Evolutionary conservation across 1,140 invertebrate genomes (phyloP), one percentile per base, ranked within the genome.

Genomic region (Proctacanthus coquilletti): DNA sequence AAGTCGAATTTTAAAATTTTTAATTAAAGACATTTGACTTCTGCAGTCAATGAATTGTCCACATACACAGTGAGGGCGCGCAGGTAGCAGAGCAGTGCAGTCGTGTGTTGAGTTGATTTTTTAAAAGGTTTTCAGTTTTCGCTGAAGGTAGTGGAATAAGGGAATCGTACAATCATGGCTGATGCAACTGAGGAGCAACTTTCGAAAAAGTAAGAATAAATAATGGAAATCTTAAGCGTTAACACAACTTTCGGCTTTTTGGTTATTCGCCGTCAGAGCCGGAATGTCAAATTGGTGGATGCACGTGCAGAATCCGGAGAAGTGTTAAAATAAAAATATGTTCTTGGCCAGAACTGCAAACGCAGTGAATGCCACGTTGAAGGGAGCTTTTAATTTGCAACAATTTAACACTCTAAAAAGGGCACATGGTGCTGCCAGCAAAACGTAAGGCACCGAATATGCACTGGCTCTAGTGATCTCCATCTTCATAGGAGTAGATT

Each of bases 121-220:
- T n/a, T n/a, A n/a, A n/a, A n/a, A n/a, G n/a, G n/a, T n/a, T n/a
- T n/a, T n/a, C n/a, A n/a, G n/a, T n/a, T n/a, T n/a, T n/a, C n/a
- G n/a, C n/a, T n/a, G n/a, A n/a, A n/a, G n/a, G n/a, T n/a, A n/a
- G n/a, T n/a, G n/a, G n/a, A n/a, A n/a, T n/a, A n/a, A n/a, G n/a
- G n/a, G n/a, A n/a, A n/a, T n/a, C n/a, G n/a, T n/a, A n/a, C n/a
- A n/a, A n/a, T n/a, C n/a, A 75, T 77, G 74, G 70, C 68, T 49
- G 74, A 77, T 42, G 51, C 49, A 42, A 47, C 46, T 25, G 60
- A 44, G 45, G 72, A 73, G 66, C 73, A 72, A 47, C 42, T 78
- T 42, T 78, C 76, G 3, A 79, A 79, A 66, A 79, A 76, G 75
- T 77, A 66, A 74, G 72, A 72, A 63, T 58, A 42, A 41, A 48